A percentile compares a stretch with the other conserved stretches of the same genome.
Evolutionary conservation across 2,888 invertebrate genomes (phyloP).

Genomic region (Phytoseiulus persimilis): DNA sequence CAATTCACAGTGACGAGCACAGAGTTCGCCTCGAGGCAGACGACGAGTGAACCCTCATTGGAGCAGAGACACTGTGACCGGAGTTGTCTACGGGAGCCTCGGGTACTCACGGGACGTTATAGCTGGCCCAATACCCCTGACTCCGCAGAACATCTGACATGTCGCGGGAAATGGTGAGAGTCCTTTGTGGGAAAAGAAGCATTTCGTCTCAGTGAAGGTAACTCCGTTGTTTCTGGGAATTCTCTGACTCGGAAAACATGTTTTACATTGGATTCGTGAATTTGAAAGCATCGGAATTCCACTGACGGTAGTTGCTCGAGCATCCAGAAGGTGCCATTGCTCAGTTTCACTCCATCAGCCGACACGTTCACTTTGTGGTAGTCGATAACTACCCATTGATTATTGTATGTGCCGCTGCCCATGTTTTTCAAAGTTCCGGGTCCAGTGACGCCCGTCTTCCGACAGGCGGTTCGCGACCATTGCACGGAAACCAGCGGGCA

Average conservation of each 20-base stretch:
- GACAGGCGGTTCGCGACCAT: constrained; percentile 50
- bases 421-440: constrained; percentile 46
- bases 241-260: too few relatives aligned
- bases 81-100: too few relatives aligned
- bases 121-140: constrained; percentile 50
- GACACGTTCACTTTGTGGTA: constrained; percentile 47
- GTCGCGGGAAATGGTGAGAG: constrained; percentile 48
- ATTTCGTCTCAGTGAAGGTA: too few relatives aligned
- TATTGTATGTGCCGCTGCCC: constrained; percentile 51
- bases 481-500: constrained; percentile 50
- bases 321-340: constrained; percentile 49
- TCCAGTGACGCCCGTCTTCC: constrained; percentile 48
- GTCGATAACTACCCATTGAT: constrained; percentile 51
- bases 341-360: constrained; percentile 43
- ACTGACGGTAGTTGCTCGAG: constrained; percentile 50
- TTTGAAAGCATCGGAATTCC: neutral
- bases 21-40: too few relatives aligned
- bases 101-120: constrained; percentile 48
- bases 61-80: too few relatives aligned
- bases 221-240: too few relatives aligned
- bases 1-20: too few relatives aligned
- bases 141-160: constrained; percentile 40
- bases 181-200: neutral
- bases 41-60: too few relatives aligned
- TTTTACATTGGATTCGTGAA: neutral